These are phyloP conservation scores for Megatriorchis doriae DNA, from an alignment of 2,113 vertebrate species.

Conservation along the genomic window DNA sequence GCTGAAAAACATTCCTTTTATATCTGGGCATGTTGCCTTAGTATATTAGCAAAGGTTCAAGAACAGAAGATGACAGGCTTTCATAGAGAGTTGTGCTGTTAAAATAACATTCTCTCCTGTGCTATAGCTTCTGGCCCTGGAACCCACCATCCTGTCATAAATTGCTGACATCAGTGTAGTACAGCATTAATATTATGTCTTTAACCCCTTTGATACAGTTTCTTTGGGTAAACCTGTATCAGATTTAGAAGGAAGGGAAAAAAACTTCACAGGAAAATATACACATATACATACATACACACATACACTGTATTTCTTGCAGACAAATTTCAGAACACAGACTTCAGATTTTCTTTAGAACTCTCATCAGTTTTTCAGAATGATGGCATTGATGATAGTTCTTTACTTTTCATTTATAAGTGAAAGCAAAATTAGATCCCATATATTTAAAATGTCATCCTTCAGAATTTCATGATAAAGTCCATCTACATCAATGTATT, in stretches of 20 bases:
- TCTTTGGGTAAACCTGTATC: neutral
- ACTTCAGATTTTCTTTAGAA: neutral
- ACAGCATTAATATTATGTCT: neutral
- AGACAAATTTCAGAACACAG: neutral
- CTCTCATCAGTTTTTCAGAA: neutral
- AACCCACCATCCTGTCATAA: slow-evolving; percentile 13
- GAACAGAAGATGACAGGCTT: slow-evolving; percentile 67
- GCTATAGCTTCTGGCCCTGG: slow-evolving; percentile 28
- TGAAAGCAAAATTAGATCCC: neutral
- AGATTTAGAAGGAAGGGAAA: neutral
- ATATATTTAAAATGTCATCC: neutral
- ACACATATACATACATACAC: neutral
- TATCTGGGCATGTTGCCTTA: slow-evolving; percentile 48
- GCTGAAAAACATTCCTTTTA: slow-evolving; percentile 51
- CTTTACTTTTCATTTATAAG: neutral
- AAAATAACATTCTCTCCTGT: slow-evolving; percentile 30
- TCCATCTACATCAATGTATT: fast-evolving
- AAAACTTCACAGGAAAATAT: neutral
- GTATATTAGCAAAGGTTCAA: slow-evolving; percentile 46
- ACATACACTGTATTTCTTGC: neutral
- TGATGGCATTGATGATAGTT: neutral
- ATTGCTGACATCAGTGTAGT: slow-evolving; percentile 30
- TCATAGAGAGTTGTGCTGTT: slow-evolving; percentile 32
- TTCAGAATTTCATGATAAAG: neutral
- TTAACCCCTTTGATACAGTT: slow-evolving; percentile 1